Evolutionary conservation across 35 echinoderm and acorn worm genomes (phyloP), one percentile per base, ranked within the genome.

Genomic region (Anneissia japonica): DNA sequence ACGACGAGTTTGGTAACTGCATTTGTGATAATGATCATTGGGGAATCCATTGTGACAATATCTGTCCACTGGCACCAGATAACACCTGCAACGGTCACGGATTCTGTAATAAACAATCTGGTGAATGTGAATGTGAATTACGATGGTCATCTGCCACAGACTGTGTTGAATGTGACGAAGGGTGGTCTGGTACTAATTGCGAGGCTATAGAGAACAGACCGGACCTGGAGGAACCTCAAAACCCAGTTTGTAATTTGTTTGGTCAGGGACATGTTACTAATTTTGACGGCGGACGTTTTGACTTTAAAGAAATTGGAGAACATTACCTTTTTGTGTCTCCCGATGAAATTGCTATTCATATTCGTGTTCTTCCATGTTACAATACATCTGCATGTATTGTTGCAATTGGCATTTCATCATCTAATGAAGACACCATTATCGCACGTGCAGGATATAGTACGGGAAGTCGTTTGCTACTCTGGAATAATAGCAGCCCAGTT

Each of bases 251-350:
- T 82, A 64, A 39, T 77, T 36, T 91, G 28, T 96, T 87, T 87
- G 93, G 93, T 36, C 93, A 96, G 74, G 93, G 93, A 56, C 93
- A 96, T 73, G 43, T 89, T 19, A 77, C 74, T 74, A 96, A 32
- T 29, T 96, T 92, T 90, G 93, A 96, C 84, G 90, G 90, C 9
- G 84, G 46, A 3, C 38, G 84, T 16, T 96, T 86, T 89, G 93
- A 96, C 74, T 96, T 96, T 76, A 96, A 96, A 74, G 93, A 96
- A 77, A 43, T 86, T 73, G 93, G 93, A 32, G 93, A 96, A 83
- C 92, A 86, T 77, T 32, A 46, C 14, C 35, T 96, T 12, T 16
- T 84, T 17, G 37, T 86, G 30, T n/a, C 13, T 40, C 34, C 37
- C 29, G 30, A 72, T 30, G 79, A 81, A 29, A 79, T 96, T 56